Evolutionary conservation across 1,140 invertebrate genomes (phyloP).

Genomic region (Drosophila grimshawi): DNA sequence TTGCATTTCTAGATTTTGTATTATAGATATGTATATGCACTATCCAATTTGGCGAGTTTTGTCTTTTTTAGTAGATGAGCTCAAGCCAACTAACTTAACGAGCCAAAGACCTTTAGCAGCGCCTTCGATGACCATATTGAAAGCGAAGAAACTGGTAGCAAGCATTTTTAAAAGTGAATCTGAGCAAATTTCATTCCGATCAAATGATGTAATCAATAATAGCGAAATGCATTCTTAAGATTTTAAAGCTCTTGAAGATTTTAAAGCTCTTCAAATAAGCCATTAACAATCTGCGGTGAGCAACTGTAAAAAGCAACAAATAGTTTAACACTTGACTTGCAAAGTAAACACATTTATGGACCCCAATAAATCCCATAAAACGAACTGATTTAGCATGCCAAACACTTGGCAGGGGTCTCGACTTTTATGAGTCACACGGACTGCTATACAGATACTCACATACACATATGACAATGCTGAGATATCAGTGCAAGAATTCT

Average conservation of each 20-base stretch:
- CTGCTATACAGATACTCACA: neutral
- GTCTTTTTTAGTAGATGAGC: slow-evolving; percentile 5
- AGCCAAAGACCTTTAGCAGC: slow-evolving; percentile 13
- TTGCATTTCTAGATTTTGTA: slow-evolving; percentile 76
- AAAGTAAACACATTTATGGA: slow-evolving; percentile 11
- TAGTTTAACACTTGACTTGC: slow-evolving; percentile 17
- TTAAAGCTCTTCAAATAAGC: neutral
- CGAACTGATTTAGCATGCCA: slow-evolving; percentile 47
- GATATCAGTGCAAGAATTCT: slow-evolving; percentile 18
- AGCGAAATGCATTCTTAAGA: slow-evolving; percentile 13
- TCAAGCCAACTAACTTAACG: neutral
- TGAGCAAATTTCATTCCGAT: slow-evolving; percentile 17
- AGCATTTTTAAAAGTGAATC: slow-evolving; percentile 35
- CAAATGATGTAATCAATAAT: slow-evolving; percentile 31
- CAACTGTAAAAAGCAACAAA: slow-evolving; percentile 40
- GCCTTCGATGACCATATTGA: neutral
- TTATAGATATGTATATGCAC: slow-evolving; percentile 49
- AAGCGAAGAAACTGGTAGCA: slow-evolving; percentile 21
- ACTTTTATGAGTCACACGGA: slow-evolving; percentile 47
- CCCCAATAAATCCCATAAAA: slow-evolving; percentile 40
- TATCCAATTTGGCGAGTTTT: slow-evolving; percentile 19
- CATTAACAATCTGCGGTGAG: slow-evolving; percentile 4
- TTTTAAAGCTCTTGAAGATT: neutral
- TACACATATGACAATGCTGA: neutral
- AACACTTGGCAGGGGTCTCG: slow-evolving; percentile 23